These are phyloP conservation scores for Eremophila alpestris DNA, from an alignment of 2,797 vertebrate species.

Conservation along the genomic window DNA sequence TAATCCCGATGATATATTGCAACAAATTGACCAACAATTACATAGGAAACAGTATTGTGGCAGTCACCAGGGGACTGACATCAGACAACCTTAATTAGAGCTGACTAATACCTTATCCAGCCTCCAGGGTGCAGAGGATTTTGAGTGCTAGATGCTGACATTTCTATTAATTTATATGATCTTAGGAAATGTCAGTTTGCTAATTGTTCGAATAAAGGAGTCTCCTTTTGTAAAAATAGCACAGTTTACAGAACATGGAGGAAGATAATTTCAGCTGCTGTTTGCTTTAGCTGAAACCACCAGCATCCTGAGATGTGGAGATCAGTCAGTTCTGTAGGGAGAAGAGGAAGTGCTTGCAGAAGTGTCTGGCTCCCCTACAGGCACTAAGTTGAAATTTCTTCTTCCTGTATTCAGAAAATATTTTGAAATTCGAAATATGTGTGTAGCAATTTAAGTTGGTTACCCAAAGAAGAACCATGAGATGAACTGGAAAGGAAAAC, in stretches of 20 bases:
- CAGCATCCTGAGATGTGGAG: background rate
- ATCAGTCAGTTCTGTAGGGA: background rate
- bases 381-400: background rate
- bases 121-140: background rate
- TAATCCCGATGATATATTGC: conserved; percentile 53
- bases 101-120: conserved; percentile 30
- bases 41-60: background rate
- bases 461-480: background rate
- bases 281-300: background rate
- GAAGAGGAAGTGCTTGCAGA: background rate
- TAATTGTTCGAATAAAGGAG: background rate
- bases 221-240: background rate
- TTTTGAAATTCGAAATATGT: background rate
- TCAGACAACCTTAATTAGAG: conserved; percentile 50
- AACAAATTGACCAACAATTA: conserved; percentile 49
- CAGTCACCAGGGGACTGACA: conserved; percentile 13
- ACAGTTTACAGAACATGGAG: background rate
- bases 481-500: background rate
- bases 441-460: background rate
- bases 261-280: background rate
- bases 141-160: background rate
- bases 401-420: background rate
- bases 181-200: background rate
- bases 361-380: background rate
- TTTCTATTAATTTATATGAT: conserved; percentile 16